Percentiles rank a stretch among this genome's conserved stretches.
Evolutionary conservation across 2,113 vertebrate species (phyloP).

Genomic region (Hydrolagus affinis): DNA sequence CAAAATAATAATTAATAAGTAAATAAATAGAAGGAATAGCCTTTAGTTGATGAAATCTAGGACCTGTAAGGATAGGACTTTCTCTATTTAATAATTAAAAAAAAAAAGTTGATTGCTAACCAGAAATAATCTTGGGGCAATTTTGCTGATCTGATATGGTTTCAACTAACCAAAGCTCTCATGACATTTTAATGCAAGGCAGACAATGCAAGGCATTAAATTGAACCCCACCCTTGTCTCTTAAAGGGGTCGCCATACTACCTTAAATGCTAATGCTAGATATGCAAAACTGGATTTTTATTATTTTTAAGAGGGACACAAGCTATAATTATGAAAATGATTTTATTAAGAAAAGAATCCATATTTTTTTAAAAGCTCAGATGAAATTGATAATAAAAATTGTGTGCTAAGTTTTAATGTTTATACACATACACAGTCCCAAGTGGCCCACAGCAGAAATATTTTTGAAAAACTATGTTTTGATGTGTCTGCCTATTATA

Average conservation of each 20-base stretch:
- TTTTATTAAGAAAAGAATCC: slow-evolving; percentile 77
- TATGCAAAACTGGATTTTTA: slow-evolving; percentile 93
- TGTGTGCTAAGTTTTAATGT: slow-evolving; percentile 77
- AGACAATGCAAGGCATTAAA: slow-evolving; percentile 68
- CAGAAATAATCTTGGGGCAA: slow-evolving; percentile 68
- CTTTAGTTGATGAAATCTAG: slow-evolving; percentile 93
- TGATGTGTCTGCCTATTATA: slow-evolving; percentile 62
- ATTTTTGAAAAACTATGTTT: slow-evolving; percentile 62
- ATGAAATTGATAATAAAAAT: slow-evolving; percentile 65
- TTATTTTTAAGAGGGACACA: slow-evolving; percentile 81
- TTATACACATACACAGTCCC: slow-evolving; percentile 73
- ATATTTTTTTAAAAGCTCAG: slow-evolving; percentile 82
- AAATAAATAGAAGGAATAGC: slow-evolving; percentile 52
- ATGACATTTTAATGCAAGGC: slow-evolving; percentile 60
- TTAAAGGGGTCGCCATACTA: slow-evolving; percentile 95
- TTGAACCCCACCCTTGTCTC: slow-evolving; percentile 77
- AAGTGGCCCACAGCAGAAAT: slow-evolving; percentile 64
- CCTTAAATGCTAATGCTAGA: slow-evolving; percentile 99
- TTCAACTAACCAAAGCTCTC: slow-evolving; percentile 99
- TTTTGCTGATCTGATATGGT: slow-evolving; percentile 84
- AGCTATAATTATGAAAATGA: slow-evolving; percentile 65
- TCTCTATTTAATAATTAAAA: slow-evolving; percentile 75
- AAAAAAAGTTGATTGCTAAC: slow-evolving; percentile 52
- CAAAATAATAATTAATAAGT: not conserved
- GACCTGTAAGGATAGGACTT: slow-evolving; percentile 97